Conservation (phyloP, 2,888 invertebrate genomes). For the Anthophora plumipes region DNA sequence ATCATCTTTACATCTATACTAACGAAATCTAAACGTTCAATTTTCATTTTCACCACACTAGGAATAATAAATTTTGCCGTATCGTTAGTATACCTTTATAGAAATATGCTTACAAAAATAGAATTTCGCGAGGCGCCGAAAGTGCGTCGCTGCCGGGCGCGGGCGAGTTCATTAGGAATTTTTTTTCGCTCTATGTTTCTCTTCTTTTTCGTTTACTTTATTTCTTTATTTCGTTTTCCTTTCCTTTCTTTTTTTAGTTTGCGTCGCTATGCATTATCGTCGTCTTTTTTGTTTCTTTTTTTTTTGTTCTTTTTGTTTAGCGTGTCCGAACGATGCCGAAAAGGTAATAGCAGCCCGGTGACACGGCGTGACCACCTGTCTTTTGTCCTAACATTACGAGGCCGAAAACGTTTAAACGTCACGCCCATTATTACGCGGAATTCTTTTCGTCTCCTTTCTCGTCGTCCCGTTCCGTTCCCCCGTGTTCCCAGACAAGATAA, state of each 20-base stretch:
- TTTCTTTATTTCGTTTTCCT: conserved; percentile 12
- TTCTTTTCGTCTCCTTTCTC: conserved; percentile 23
- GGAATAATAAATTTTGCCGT: conserved; percentile 85
- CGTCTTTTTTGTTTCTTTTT: conserved; percentile 23
- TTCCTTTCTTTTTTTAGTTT: background rate
- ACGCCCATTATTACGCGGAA: conserved; percentile 14
- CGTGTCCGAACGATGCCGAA: conserved; percentile 53
- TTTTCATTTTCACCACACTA: conserved; percentile 84
- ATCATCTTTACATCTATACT: conserved; percentile 83
- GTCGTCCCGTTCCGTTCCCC: conserved; percentile 17
- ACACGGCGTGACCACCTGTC: conserved; percentile 17
- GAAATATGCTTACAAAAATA: conserved; percentile 85
- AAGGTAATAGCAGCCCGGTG: conserved; percentile 40
- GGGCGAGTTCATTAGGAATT: conserved; percentile 77
- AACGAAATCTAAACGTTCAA: conserved; percentile 85
- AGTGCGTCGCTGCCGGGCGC: conserved; percentile 81
- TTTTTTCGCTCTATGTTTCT: conserved; percentile 55
- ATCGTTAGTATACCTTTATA: conserved; percentile 85
- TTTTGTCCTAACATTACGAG: conserved; percentile 4
- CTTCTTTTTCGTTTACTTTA: conserved; percentile 9
- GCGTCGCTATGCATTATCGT: conserved; percentile 10
- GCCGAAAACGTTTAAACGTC: conserved; percentile 13
- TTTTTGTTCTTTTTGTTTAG: conserved; percentile 13
- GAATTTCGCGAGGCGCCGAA: conserved; percentile 84
- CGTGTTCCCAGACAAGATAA: conserved; percentile 34